Conservation (phyloP, 2,113 vertebrate species). For the Gasterosteus aculeatus region DNA sequence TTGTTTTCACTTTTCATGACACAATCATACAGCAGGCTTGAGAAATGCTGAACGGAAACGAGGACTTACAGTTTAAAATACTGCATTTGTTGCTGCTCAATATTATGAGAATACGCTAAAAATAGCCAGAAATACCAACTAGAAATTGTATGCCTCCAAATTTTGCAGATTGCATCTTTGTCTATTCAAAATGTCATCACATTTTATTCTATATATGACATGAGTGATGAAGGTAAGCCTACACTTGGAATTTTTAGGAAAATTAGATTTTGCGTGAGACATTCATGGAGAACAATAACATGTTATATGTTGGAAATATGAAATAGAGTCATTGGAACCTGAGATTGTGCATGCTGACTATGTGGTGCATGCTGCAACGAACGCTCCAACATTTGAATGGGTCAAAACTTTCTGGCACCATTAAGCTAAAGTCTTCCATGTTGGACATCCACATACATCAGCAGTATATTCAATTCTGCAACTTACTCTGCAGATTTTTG, state of each 20-base stretch:
- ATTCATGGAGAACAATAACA: background rate
- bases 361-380: slow-evolving; percentile 2
- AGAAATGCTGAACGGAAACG: background rate
- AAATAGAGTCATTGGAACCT: slow-evolving; percentile 11
- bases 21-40: background rate
- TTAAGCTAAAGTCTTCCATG: slow-evolving; percentile 1
- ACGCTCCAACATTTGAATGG: background rate
- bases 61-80: background rate
- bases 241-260: background rate
- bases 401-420: background rate
- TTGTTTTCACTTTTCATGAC: too few species aligned
- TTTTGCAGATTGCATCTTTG: background rate
- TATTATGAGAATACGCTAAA: background rate
- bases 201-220: background rate
- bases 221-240: background rate
- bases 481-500: background rate
- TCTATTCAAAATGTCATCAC: background rate
- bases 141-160: background rate
- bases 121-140: background rate
- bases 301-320: background rate
- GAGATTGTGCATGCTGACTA: background rate
- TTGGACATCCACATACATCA: slow-evolving; percentile 7
- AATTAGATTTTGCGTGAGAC: background rate
- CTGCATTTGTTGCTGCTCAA: background rate
- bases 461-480: background rate